Evolutionary conservation across 2,888 invertebrate species (phyloP), one percentile per base, ranked within the genome.

Genomic region (Electrophaes corylata): DNA sequence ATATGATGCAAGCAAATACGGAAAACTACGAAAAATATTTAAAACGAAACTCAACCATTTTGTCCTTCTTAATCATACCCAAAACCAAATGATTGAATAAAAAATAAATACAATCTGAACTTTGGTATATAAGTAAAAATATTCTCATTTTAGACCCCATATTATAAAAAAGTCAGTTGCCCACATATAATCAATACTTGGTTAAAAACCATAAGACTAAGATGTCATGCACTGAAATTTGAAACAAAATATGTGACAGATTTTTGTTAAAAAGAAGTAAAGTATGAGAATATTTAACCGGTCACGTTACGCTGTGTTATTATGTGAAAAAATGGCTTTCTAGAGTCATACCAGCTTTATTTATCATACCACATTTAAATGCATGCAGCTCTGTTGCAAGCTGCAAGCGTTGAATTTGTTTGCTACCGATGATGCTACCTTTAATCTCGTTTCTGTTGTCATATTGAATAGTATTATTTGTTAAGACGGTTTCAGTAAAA

Each of bases 1-100:
- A 61, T 58, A 47, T 58, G 18, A 59, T 54, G 65, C 60, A 67
- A 62, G 64, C 65, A 60, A 65, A 50, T 60, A 54, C 8, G 29
- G 6, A 39, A 50, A 46, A 37, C 40, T 23, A 8, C 18, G 12
- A 48, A 16, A 20, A 12, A 46, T 35, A 33, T 33, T 31, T 20
- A 19, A 26, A 10, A 14, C 3, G 19, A 49, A 23, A 14, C n/a
- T 37, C 35, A 46, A 41, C 20, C 39, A 50, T 56, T 40, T 54
- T 45, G 40, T 23, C 26, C 14, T 26, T 37, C 20, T 46, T 41
- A 57, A 45, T 51, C 57, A 44, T 50, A 52, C 44, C 29, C 45
- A 57, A 49, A 39, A 35, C 10, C 35, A 54, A 45, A 50, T 10
- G 10, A 29, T 10, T 46, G 50, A 29, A 8, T 46, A 14, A 4